phyloP scores from a whole-genome alignment of 2,113 vertebrate genomes.

The Muntiacus reevesi region DNA sequence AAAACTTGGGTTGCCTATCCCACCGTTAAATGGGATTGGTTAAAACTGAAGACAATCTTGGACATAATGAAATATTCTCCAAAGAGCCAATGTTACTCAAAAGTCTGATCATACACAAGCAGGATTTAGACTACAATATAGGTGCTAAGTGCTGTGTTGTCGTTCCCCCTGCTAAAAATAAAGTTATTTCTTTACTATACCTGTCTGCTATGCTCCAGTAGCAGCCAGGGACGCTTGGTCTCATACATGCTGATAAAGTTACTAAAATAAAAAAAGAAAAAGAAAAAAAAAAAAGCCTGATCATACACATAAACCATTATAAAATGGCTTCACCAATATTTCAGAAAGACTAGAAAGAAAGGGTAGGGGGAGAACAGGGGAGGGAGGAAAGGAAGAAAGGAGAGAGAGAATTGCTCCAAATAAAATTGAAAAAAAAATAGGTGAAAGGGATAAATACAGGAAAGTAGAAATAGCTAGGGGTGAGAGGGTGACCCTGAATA shows the following conservation, averaged over 20 bases:
- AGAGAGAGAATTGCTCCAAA: background rate
- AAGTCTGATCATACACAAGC: constrained; percentile 54
- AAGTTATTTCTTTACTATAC: constrained; percentile 83
- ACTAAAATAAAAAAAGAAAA: too few relatives aligned
- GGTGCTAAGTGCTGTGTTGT: constrained; percentile 84
- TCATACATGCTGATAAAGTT: constrained; percentile 72
- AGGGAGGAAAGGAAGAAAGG: background rate
- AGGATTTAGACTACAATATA: constrained; percentile 83
- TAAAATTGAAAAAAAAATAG: background rate
- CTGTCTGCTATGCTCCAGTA: constrained; percentile 65
- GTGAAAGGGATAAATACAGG: background rate
- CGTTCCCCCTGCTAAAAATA: constrained; percentile 86
- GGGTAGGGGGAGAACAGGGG: too few relatives aligned
- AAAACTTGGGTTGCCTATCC: background rate
- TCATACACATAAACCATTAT: background rate
- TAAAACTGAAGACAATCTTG: background rate
- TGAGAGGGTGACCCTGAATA: background rate
- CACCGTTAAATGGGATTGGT: background rate
- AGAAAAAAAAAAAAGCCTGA: background rate
- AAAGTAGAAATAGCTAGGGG: background rate
- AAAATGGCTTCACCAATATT: background rate
- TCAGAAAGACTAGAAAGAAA: background rate
- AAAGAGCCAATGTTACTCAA: background rate
- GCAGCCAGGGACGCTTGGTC: constrained; percentile 86
- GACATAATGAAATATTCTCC: background rate